phyloP scores from a whole-genome alignment of 30 jellyfish, hydroid and myxozoan species.

The Pelagia noctiluca region DNA sequence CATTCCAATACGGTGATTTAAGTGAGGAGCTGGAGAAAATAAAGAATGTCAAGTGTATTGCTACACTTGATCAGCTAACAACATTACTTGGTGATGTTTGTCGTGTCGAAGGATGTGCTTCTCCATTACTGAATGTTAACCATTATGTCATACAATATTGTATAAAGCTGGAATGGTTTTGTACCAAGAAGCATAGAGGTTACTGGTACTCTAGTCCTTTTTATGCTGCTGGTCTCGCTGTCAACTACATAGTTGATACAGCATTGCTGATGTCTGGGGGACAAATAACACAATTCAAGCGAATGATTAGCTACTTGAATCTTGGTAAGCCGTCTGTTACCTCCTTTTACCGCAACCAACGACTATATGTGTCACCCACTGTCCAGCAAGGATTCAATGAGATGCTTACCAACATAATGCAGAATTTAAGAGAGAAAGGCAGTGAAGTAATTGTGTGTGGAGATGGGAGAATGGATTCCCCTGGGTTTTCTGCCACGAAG shows the following conservation, averaged over 20 bases:
- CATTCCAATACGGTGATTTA: no score
- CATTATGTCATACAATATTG: not conserved
- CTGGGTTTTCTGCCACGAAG: constrained; percentile 56
- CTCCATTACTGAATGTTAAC: not conserved
- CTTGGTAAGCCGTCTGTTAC: constrained; percentile 8
- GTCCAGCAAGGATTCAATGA: constrained; percentile 49
- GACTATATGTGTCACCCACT: constrained; percentile 40
- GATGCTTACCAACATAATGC: not conserved
- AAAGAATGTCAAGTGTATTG: constrained; percentile 8
- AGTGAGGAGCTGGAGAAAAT: no score
- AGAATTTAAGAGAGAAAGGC: not conserved
- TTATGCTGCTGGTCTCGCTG: no score
- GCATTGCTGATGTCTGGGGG: no score
- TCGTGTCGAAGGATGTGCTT: not conserved
- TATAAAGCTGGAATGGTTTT: constrained; percentile 37
- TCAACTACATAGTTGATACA: no score
- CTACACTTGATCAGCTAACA: constrained; percentile 18
- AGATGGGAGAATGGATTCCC: constrained; percentile 65
- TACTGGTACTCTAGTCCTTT: constrained; percentile 50
- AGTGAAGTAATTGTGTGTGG: constrained; percentile 30
- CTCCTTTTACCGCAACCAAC: constrained; percentile 25
- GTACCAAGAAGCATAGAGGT: constrained; percentile 13
- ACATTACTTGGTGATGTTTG: constrained; percentile 17
- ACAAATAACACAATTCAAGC: no score
- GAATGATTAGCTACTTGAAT: constrained; percentile 23